Conservation (phyloP, 92 coral and sea anemone species). For the Porites divaricata region DNA sequence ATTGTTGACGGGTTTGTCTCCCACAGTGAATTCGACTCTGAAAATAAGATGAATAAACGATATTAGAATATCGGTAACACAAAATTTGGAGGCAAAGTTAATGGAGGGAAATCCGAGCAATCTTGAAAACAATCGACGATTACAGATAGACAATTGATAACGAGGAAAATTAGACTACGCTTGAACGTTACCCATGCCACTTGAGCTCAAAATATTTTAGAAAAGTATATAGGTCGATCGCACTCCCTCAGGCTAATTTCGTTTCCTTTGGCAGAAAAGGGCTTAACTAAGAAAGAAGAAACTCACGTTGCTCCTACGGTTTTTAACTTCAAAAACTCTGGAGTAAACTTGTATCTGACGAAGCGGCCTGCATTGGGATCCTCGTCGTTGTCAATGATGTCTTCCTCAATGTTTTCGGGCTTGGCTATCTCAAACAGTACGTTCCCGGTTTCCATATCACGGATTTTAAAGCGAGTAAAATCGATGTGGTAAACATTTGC, state of each 20-base stretch:
- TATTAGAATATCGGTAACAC: neutral
- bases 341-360: constrained; percentile 94
- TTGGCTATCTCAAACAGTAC: constrained; percentile 97
- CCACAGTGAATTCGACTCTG: constrained; percentile 98
- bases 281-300: neutral
- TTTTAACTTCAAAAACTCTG: constrained; percentile 88
- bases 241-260: neutral
- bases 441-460: constrained; percentile 93
- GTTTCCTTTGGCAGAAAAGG: neutral
- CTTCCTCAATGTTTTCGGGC: constrained; percentile 94
- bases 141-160: constrained; percentile 1
- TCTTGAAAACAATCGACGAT: neutral
- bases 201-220: neutral
- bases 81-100: neutral
- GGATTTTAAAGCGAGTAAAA: constrained; percentile 96
- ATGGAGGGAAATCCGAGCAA: constrained; percentile 2
- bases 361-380: constrained; percentile 99
- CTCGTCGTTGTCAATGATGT: constrained; percentile 80
- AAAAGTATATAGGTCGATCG: neutral
- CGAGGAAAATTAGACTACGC: neutral
- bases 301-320: constrained; percentile 99
- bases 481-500: constrained; percentile 96
- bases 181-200: neutral
- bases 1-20: constrained; percentile 92
- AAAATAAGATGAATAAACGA: neutral